Evolutionary conservation across 2,888 invertebrate genomes (phyloP).

Genomic region (Epicampocera succincta): DNA sequence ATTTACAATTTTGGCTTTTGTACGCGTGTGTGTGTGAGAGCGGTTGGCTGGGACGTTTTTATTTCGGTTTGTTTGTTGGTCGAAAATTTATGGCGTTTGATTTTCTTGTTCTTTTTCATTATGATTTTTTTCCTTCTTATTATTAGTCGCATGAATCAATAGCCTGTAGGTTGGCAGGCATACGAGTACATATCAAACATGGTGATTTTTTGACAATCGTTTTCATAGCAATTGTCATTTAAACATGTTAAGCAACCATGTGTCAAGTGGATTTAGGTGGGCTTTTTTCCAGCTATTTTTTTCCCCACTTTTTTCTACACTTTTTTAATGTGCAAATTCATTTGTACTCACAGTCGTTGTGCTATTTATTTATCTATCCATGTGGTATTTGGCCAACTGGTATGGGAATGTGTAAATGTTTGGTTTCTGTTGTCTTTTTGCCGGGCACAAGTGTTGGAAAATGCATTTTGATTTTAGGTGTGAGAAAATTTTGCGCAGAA

Average conservation of each 20-base stretch:
- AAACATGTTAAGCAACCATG: slow-evolving; percentile 70
- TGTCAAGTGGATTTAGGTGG: slow-evolving; percentile 70
- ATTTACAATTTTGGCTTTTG: slow-evolving; percentile 49
- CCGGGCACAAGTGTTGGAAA: slow-evolving; percentile 59
- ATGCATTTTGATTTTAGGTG: slow-evolving; percentile 52
- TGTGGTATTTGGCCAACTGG: slow-evolving; percentile 23
- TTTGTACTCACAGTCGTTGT: slow-evolving; percentile 48
- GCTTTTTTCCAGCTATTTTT: slow-evolving; percentile 45
- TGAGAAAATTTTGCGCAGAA: slow-evolving; percentile 54
- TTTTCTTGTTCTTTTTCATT: too few relatives aligned
- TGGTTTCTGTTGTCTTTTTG: slow-evolving; percentile 40
- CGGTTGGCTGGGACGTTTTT: slow-evolving; percentile 18
- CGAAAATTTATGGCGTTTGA: slow-evolving; percentile 66
- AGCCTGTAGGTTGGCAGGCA: slow-evolving; percentile 69
- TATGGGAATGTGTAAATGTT: slow-evolving; percentile 47
- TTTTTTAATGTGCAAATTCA: slow-evolving; percentile 28
- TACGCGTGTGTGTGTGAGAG: background rate
- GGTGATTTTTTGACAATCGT: slow-evolving; percentile 70
- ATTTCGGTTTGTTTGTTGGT: slow-evolving; percentile 18
- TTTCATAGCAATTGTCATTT: slow-evolving; percentile 70
- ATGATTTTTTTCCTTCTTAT: slow-evolving; percentile 34
- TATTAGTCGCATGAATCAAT: slow-evolving; percentile 62
- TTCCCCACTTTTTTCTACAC: background rate
- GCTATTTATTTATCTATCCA: slow-evolving; percentile 35
- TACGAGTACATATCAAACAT: slow-evolving; percentile 70